Evolutionary conservation across 2,888 invertebrate species (phyloP).

Genomic region (Tineola bisselliella): DNA sequence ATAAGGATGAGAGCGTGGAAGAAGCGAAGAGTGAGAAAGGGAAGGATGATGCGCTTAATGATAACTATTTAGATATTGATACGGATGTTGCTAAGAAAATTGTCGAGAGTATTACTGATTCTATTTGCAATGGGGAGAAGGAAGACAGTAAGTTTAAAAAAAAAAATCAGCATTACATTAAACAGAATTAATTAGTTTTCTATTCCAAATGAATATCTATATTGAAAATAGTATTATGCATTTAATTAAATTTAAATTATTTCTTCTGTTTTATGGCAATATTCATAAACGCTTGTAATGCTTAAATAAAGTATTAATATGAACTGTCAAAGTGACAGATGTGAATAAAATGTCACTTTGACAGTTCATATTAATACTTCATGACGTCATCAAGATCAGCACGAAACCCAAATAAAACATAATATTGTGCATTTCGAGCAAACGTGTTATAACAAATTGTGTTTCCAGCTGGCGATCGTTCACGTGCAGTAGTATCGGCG

Average conservation of each 20-base stretch:
- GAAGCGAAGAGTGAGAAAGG: slow-evolving; percentile 29
- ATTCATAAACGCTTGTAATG: too few relatives aligned
- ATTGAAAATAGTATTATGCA: too few relatives aligned
- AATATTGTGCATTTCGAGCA: background rate
- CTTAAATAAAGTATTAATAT: too few relatives aligned
- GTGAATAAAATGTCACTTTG: too few relatives aligned
- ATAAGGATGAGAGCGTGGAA: slow-evolving; percentile 19
- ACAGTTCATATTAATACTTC: too few relatives aligned
- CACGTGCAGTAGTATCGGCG: slow-evolving; percentile 86
- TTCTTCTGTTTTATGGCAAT: too few relatives aligned
- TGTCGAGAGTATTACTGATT: slow-evolving; percentile 87
- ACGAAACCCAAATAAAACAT: background rate
- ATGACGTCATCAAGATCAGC: too few relatives aligned
- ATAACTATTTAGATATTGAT: slow-evolving; percentile 68
- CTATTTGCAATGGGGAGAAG: slow-evolving; percentile 78
- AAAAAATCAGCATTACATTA: too few relatives aligned
- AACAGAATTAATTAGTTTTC: too few relatives aligned
- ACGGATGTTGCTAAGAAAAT: slow-evolving; percentile 92
- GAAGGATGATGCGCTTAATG: slow-evolving; percentile 44
- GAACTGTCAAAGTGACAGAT: too few relatives aligned
- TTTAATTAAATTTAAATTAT: too few relatives aligned
- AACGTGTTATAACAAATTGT: background rate
- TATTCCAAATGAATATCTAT: too few relatives aligned
- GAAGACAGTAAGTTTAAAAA: slow-evolving; percentile 67
- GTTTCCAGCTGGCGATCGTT: slow-evolving; percentile 80